Conservation (phyloP, 2,113 vertebrate genomes). For the Leptobrachium leishanense region DNA sequence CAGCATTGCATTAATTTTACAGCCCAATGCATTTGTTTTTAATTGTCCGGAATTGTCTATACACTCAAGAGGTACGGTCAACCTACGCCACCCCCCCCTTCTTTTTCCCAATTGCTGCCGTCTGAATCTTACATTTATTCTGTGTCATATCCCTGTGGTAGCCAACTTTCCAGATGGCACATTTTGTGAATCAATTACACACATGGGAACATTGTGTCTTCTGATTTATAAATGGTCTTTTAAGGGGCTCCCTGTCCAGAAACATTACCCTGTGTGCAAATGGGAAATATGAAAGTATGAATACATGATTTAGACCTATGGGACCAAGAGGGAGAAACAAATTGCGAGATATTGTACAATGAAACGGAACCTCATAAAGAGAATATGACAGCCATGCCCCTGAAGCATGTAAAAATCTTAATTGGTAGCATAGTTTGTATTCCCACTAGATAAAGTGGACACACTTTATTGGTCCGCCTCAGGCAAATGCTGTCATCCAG, state of each 20-base stretch:
- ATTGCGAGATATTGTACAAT: constrained; percentile 30
- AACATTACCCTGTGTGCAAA: constrained; percentile 29
- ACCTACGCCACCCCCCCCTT: too few species aligned
- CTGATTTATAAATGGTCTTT: constrained; percentile 26
- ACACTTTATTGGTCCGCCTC: constrained; percentile 47
- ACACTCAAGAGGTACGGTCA: neutral
- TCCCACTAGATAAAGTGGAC: constrained; percentile 40
- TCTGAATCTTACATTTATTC: neutral
- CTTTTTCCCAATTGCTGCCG: neutral
- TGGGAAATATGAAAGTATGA: constrained; percentile 21
- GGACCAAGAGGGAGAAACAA: constrained; percentile 25
- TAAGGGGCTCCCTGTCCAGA: constrained; percentile 24
- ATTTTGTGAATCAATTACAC: constrained; percentile 41
- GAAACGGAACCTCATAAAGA: constrained; percentile 38
- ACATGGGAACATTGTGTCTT: constrained; percentile 16
- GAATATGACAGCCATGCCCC: constrained; percentile 39
- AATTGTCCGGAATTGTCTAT: neutral
- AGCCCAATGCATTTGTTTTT: neutral
- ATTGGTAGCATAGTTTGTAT: constrained; percentile 47
- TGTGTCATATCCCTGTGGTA: constrained; percentile 10
- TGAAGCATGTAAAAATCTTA: constrained; percentile 48
- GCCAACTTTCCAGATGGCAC: constrained; percentile 43
- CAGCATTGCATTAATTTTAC: constrained; percentile 20
- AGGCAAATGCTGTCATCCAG: constrained; percentile 37
- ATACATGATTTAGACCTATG: constrained; percentile 32